Evolutionary conservation across 2,113 vertebrate species (phyloP), one percentile per base, ranked within the genome.

Genomic region (Leiothrix lutea): DNA sequence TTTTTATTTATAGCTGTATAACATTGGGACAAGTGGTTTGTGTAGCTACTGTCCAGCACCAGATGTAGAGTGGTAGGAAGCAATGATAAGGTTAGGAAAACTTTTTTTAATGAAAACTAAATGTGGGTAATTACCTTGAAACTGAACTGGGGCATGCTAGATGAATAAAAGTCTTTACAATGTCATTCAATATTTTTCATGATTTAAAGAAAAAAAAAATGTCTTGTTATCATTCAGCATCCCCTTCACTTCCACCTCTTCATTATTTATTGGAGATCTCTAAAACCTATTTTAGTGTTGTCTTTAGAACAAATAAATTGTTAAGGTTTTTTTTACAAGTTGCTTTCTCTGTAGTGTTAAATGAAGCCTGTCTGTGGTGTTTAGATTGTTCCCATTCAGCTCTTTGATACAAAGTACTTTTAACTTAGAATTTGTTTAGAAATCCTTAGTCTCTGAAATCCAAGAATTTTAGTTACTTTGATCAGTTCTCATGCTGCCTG

Each of bases 31-130:
- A 96, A 95, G 96, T 97, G 92, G 93, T 97, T 97, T 98, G 95
- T 97, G 20, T 96, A 97, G 96, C 97, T 98, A 89, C 97, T 97
- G 96, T 96, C 84, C 87, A 96, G 88, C 73, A 90, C 95, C 97
- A 97, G 96, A 95, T 96, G 95, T 70, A 81, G 85, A 94, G 94
- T 88, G 90, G 94, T 96, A 93, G 86, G 74, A 95, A 97, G 92
- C 90, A 94, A 80, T 97, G 96, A 97, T 97, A 97, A 97, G 75
- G 62, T 62, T 90, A 94, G 67, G 51, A 97, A 83, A 72, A 73
- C 15, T 24, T 62, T 88, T 96, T 96, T 96, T 92, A 89, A 97
- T 74, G 87, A 95, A 96, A 97, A n/a, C 57, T 64, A 91, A 94
- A 96, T 95, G 19, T 94, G 89, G 70, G 35, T 95, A 93, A 96